These are phyloP conservation scores for Aphelinus certus DNA, from an alignment of 1,140 invertebrate species.

Conservation along the genomic window DNA sequence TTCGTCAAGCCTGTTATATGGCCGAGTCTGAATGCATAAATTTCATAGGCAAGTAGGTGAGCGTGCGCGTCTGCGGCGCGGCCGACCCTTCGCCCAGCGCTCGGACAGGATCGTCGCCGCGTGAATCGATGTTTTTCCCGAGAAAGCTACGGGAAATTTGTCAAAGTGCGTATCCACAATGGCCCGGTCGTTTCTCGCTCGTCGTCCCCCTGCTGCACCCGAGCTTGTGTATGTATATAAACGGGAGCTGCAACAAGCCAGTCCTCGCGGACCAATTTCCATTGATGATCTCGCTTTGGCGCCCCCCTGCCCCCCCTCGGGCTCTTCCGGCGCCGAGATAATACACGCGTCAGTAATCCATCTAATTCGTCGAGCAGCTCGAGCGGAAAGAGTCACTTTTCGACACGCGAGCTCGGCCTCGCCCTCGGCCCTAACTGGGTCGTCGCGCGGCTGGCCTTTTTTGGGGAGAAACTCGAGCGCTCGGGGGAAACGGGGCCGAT, in stretches of 20 bases:
- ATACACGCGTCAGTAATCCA: conserved; percentile 55
- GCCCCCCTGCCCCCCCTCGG: conserved; percentile 32
- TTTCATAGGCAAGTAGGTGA: conserved; percentile 18
- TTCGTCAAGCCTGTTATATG: too few species aligned
- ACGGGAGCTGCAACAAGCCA: not conserved
- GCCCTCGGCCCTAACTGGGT: not conserved
- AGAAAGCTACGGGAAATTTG: conserved; percentile 35
- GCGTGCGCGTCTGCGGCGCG: not conserved
- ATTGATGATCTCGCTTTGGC: conserved; percentile 40
- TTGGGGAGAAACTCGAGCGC: not conserved
- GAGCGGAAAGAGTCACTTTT: conserved; percentile 56
- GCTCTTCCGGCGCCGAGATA: conserved; percentile 20
- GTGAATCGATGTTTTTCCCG: conserved; percentile 26
- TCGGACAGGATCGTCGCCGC: not conserved
- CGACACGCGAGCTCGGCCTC: conserved; percentile 33
- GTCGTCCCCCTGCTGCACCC: not conserved
- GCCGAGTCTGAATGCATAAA: conserved; percentile 7
- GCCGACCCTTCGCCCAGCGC: not conserved
- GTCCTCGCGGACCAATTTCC: conserved; percentile 38
- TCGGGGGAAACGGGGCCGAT: conserved; percentile 12
- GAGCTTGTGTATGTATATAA: too few species aligned
- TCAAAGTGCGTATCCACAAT: conserved; percentile 29
- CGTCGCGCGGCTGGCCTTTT: too few species aligned
- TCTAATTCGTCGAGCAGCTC: conserved; percentile 61
- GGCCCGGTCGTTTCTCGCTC: not conserved